phyloP scores from a whole-genome alignment of 2,113 vertebrate genomes.

The Calyptommatus sinebrachiatus region DNA sequence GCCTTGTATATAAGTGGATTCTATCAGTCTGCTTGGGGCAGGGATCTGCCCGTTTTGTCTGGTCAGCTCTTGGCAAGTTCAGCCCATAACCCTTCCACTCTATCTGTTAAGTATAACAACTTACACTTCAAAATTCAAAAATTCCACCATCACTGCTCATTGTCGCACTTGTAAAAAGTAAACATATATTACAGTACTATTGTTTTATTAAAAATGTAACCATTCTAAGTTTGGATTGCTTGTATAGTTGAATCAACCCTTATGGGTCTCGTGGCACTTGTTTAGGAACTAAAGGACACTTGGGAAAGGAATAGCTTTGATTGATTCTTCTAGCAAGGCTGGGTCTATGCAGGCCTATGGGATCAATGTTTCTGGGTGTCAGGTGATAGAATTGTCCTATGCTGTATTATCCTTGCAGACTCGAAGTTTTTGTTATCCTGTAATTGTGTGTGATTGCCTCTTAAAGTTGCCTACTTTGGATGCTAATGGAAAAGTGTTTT shows the following conservation, averaged over 20 bases:
- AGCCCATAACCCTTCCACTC: not conserved
- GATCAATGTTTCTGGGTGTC: no score
- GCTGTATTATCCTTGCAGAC: no score
- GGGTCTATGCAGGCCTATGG: no score
- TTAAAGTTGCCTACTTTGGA: not conserved
- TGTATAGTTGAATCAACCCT: not conserved
- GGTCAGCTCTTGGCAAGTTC: not conserved
- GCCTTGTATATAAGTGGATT: no score
- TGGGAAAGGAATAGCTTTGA: not conserved
- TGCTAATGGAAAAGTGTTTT: no score
- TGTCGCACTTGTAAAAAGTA: not conserved
- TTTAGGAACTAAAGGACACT: not conserved
- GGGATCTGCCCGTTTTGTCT: no score
- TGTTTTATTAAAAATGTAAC: not conserved
- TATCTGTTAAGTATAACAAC: not conserved
- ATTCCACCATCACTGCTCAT: not conserved
- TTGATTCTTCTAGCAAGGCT: not conserved
- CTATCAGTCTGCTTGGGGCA: no score
- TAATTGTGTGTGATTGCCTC: not conserved
- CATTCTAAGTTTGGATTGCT: not conserved
- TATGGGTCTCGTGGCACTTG: not conserved
- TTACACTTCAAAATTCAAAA: no score
- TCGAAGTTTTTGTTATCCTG: no score
- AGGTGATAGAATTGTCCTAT: no score
- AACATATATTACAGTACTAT: not conserved